Conservation (phyloP, 2,888 invertebrate genomes). For the Ophioninae sp. region DNA sequence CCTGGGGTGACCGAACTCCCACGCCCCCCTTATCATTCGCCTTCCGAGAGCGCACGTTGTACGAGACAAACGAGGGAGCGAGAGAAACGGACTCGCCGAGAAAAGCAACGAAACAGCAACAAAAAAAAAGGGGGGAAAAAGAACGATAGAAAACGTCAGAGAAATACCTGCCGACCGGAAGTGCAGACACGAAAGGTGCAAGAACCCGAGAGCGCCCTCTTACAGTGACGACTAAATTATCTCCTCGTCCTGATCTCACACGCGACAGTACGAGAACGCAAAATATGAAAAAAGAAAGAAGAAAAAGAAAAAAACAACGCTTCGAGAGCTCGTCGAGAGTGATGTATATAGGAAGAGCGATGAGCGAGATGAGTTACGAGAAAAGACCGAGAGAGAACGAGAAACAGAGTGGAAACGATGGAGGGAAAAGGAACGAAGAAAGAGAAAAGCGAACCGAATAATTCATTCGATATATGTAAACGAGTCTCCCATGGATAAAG, state of each 20-base stretch:
- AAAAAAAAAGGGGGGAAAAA: not conserved
- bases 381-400: constrained; percentile 7
- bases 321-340: constrained; percentile 7
- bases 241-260: constrained; percentile 58
- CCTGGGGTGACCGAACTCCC: constrained; percentile 34
- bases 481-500: constrained; percentile 2
- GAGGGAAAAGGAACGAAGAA: constrained; percentile 8
- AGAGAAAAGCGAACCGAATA: not conserved
- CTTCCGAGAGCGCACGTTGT: constrained; percentile 7
- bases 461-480: constrained; percentile 10
- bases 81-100: not conserved
- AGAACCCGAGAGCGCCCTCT: constrained; percentile 22
- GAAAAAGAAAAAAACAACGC: constrained; percentile 5
- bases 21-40: constrained; percentile 58
- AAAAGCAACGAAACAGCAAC: not conserved
- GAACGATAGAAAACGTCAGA: constrained; percentile 13
- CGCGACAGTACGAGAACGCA: constrained; percentile 35
- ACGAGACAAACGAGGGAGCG: not conserved
- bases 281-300: too few species aligned
- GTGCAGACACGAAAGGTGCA: constrained; percentile 54
- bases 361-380: constrained; percentile 24
- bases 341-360: constrained; percentile 3
- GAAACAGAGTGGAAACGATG: not conserved
- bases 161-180: constrained; percentile 60
- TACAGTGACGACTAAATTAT: constrained; percentile 56